Evolutionary conservation across 1,140 invertebrate genomes (phyloP).

Genomic region (Cryptotermes secundus): DNA sequence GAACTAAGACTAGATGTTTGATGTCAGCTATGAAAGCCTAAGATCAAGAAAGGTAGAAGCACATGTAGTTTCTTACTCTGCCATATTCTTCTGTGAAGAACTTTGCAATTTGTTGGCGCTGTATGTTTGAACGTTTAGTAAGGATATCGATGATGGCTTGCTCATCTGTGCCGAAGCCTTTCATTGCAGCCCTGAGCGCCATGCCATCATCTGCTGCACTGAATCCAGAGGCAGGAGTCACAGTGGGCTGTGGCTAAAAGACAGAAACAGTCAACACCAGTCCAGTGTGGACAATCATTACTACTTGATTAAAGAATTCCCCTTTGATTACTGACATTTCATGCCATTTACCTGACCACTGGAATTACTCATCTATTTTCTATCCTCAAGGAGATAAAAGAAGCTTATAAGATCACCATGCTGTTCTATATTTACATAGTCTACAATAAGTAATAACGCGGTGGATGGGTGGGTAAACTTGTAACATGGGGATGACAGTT

Average conservation of each 20-base stretch:
- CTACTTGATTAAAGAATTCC: too few relatives aligned
- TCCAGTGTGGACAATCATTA: too few relatives aligned
- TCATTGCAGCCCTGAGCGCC: constrained; percentile 70
- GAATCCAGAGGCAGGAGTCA: constrained; percentile 58
- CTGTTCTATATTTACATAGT: too few relatives aligned
- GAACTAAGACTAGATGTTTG: not conserved
- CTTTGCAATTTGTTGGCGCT: constrained; percentile 65
- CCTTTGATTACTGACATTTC: too few relatives aligned
- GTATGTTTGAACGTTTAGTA: constrained; percentile 61
- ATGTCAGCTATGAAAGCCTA: constrained; percentile 25
- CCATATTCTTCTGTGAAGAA: constrained; percentile 74
- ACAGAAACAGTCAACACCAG: too few relatives aligned
- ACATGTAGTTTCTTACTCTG: constrained; percentile 57
- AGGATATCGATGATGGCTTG: constrained; percentile 72
- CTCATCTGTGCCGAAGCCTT: constrained; percentile 75
- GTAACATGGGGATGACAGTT: too few relatives aligned
- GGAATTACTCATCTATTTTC: too few relatives aligned
- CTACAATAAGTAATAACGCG: too few relatives aligned
- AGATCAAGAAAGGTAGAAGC: constrained; percentile 19
- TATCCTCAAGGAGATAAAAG: too few relatives aligned
- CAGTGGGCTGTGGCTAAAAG: constrained; percentile 58
- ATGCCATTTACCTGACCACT: too few relatives aligned
- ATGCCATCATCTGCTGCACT: constrained; percentile 67
- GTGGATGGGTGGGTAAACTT: too few relatives aligned
- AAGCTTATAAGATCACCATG: too few relatives aligned